These are phyloP conservation scores for Leptocoma aspasia DNA, from an alignment of 2,113 vertebrate genomes.

Conservation along the genomic window DNA sequence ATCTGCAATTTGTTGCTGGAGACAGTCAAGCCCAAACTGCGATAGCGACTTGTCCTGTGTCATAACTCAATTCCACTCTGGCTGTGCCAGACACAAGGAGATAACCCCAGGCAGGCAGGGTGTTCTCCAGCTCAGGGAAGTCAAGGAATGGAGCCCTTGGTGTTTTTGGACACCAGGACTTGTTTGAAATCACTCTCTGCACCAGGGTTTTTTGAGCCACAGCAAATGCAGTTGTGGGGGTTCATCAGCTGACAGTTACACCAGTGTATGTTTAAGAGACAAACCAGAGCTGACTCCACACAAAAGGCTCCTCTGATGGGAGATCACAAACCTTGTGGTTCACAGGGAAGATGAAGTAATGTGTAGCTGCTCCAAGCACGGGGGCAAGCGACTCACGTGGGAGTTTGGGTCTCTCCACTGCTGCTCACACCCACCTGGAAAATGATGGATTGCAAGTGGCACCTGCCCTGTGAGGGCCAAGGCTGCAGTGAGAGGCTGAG, in stretches of 20 bases:
- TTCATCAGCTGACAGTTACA: neutral
- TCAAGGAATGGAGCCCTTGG: neutral
- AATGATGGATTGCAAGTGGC: accelerated
- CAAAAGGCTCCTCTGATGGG: neutral
- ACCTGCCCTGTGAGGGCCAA: neutral
- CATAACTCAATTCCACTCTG: neutral
- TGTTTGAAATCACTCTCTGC: neutral
- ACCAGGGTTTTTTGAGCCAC: neutral
- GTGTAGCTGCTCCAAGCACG: accelerated
- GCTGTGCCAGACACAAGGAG: neutral
- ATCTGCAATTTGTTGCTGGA: neutral
- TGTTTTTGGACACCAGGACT: neutral
- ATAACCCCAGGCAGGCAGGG: neutral
- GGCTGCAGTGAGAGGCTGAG: neutral
- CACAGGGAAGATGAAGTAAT: accelerated
- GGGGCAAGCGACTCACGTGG: accelerated
- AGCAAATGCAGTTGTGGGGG: accelerated
- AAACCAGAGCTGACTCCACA: neutral
- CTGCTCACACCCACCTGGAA: neutral
- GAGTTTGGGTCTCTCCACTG: neutral
- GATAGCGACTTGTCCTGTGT: neutral
- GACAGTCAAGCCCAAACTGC: neutral
- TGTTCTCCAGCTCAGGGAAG: neutral
- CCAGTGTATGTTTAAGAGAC: neutral
- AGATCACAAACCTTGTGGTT: neutral